Evolutionary conservation across 2,113 vertebrate species (phyloP), one percentile per base, ranked within the genome.

Genomic region (Gavia stellata): DNA sequence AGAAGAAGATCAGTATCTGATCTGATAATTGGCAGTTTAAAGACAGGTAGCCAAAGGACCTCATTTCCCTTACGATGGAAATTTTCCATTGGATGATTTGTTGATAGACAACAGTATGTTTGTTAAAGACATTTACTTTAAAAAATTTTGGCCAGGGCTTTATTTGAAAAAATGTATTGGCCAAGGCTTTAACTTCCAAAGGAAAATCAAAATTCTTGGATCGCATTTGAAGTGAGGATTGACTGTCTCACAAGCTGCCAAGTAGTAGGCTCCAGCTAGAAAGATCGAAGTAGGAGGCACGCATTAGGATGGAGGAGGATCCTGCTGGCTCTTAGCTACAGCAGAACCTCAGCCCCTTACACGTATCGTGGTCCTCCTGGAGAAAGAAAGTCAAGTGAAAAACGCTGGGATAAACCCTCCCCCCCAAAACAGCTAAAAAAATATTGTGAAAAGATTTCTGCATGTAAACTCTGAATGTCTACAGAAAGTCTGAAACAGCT

Each of bases 351-450:
- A 63, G 16, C 33, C 36, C 40, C 36, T 34, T 31, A 44, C 12
- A 31, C 2, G 1, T 44, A 15, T 17, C 26, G 4, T 0, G 3
- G 17, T 17, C 55, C 34, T 75, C 6, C 79, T 16, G 21, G 8
- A 85, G 50, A 53, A 70, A 59, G 24, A 9, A 21, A 71, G 16
- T 11, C 0, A 3, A 44, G 9, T 7, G 34, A 47, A 3, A 49
- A 62, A 23, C 1, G 2, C 10, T 17, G 13, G 61, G 18, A 40
- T 42, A 4, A 2, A 12, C 17, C n/a, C n/a, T n/a, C n/a, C n/a
- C n/a, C n/a, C 6, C 3, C 11, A 24, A 21, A 70, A 25, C 14
- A 42, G 38, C 36, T 31, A 44, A 42, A 82, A 58, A 44, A 14
- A 17, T 28, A n/a, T 15, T 40, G 44, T 1, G 2, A 26, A 45